Evolutionary conservation across 2,797 vertebrate species (phyloP), one percentile per base, ranked within the genome.

Genomic region (Diplodus sargus): DNA sequence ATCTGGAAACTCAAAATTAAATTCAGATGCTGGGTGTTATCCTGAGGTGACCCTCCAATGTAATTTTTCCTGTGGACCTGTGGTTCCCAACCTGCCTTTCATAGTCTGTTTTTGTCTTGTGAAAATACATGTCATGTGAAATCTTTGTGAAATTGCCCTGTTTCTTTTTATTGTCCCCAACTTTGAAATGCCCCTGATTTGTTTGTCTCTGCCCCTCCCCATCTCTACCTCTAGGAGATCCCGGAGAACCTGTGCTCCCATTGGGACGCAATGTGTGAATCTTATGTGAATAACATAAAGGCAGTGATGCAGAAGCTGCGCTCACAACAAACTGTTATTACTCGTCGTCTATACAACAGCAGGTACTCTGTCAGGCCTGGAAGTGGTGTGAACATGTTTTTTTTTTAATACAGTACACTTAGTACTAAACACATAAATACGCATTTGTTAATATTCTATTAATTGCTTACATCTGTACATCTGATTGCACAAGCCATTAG

Each of bases 201-300:
- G 16, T 61, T 78, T 0, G 12, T 74, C 0, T 69, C 9, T 67
- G 18, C n/a, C 47, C 3, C 7, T 72, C 5, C n/a, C 10, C 12
- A 13, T 64, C 22, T 71, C 23, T 54, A 9, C 66, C 30, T 67
- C 13, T 84, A 99, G 98, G 97, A 96, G 79, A 75, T 97, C 51
- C n/a, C 94, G 69, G 90, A 78, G 62, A 95, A 94, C 85, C 90
- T 99, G 63, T 92, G 92, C 60, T 89, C 91, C n/a, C 95, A 95
- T 75, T 99, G 98, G 97, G 92, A 96, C 76, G 81, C 89, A 16
- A 78, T 96, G 63, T 96, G 97, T 91, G 89, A 89, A 39, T 87
- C 93, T 1, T 98, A 99, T 45, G 82, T 94, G 69, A 94, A 67
- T 65, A 93, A 89, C 1, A 65, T 96, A 83, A 97, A 97, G 93